Evolutionary conservation across 2,888 invertebrate genomes (phyloP).

Genomic region (Nemotelus pantherinus): DNA sequence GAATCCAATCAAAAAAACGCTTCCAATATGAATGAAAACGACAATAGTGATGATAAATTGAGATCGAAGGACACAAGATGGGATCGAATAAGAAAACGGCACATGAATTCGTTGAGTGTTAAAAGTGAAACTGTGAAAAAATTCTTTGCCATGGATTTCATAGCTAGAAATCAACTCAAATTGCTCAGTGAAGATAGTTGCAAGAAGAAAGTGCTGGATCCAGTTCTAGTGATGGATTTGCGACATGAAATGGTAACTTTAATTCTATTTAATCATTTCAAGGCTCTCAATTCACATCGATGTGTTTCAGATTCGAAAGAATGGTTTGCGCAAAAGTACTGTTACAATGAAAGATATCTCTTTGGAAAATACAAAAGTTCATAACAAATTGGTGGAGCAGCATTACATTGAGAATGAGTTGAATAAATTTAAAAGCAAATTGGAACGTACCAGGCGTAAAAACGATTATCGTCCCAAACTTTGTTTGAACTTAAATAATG

Average conservation of each 20-base stretch:
- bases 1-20: not conserved
- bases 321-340: slow-evolving; percentile 54
- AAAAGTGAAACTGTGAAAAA: slow-evolving; percentile 61
- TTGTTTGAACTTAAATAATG: slow-evolving; percentile 55
- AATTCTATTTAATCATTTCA: not conserved
- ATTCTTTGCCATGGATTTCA: slow-evolving; percentile 61
- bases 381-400: slow-evolving; percentile 61
- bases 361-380: slow-evolving; percentile 58
- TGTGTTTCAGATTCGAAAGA: slow-evolving; percentile 22
- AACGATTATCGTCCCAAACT: slow-evolving; percentile 48
- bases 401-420: slow-evolving; percentile 61
- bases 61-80: slow-evolving; percentile 61
- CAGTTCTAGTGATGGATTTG: slow-evolving; percentile 63
- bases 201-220: slow-evolving; percentile 55
- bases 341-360: slow-evolving; percentile 47
- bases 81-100: slow-evolving; percentile 64
- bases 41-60: slow-evolving; percentile 35
- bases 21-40: slow-evolving; percentile 21
- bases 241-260: slow-evolving; percentile 61
- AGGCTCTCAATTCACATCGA: not conserved
- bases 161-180: slow-evolving; percentile 57
- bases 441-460: slow-evolving; percentile 56
- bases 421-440: slow-evolving; percentile 60
- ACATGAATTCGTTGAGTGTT: slow-evolving; percentile 55
- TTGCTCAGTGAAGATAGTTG: slow-evolving; percentile 57